These are phyloP conservation scores for Caenorhabditis auriculariae DNA, from an alignment of 2,888 invertebrate species.

Conservation along the genomic window DNA sequence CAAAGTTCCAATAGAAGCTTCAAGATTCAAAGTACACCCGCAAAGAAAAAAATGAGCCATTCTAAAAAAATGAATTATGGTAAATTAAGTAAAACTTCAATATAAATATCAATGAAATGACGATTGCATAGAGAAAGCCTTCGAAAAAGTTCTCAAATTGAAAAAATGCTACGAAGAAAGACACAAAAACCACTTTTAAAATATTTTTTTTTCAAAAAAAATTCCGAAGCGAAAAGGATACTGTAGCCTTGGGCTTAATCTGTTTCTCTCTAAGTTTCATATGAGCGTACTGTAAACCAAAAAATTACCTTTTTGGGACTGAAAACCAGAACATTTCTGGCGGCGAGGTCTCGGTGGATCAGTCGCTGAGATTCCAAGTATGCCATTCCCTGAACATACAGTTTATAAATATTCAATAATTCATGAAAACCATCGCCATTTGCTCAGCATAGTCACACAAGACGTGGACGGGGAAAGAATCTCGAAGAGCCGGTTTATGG, in stretches of 20 bases:
- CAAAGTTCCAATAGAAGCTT: too few relatives aligned
- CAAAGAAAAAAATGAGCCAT: too few relatives aligned
- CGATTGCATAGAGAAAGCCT: too few relatives aligned
- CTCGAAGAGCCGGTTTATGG: constrained; percentile 84
- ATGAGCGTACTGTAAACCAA: not conserved
- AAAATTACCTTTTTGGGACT: constrained; percentile 62
- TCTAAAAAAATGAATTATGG: too few relatives aligned
- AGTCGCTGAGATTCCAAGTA: constrained; percentile 92
- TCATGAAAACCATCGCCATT: constrained; percentile 23
- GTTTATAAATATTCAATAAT: constrained; percentile 67
- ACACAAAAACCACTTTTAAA: too few relatives aligned
- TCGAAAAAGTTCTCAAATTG: too few relatives aligned
- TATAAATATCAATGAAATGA: too few relatives aligned
- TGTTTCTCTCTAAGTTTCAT: not conserved
- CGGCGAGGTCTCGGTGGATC: constrained; percentile 95
- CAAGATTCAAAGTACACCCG: too few relatives aligned
- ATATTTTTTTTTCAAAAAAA: not conserved
- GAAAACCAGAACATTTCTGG: constrained; percentile 94
- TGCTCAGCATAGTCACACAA: constrained; percentile 83
- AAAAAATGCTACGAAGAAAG: too few relatives aligned
- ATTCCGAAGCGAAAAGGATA: too few relatives aligned
- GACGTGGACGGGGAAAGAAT: constrained; percentile 87
- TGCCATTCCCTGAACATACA: constrained; percentile 77
- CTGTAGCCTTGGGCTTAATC: not conserved
- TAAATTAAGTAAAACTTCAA: too few relatives aligned